Evolutionary conservation across 2,888 invertebrate genomes (phyloP).

Genomic region (Auanema sp.): DNA sequence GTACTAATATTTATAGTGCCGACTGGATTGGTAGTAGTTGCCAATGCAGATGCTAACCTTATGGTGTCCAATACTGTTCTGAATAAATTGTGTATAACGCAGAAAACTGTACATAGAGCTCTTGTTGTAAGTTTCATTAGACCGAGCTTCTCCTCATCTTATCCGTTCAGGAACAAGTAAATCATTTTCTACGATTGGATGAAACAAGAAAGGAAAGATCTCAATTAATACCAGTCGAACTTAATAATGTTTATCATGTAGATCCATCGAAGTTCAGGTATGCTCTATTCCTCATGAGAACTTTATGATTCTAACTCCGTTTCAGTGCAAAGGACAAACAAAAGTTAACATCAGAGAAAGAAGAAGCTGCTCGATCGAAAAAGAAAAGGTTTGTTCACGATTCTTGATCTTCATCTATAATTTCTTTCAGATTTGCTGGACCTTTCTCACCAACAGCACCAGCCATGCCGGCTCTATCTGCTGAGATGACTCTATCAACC

Average conservation of each 20-base stretch:
- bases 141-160: background rate
- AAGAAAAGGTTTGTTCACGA: background rate
- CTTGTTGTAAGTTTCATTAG: constrained; percentile 35
- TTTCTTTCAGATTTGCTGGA: no score
- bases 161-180: constrained; percentile 44
- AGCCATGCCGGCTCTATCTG: constrained; percentile 6
- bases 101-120: constrained; percentile 40
- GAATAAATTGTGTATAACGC: constrained; percentile 41
- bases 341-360: constrained; percentile 4
- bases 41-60: constrained; percentile 43
- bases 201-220: constrained; percentile 21
- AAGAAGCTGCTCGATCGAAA: background rate
- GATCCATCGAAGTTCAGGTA: constrained; percentile 13
- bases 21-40: constrained; percentile 48
- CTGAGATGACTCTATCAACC: constrained; percentile 8
- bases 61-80: constrained; percentile 37
- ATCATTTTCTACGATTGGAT: constrained; percentile 43
- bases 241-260: constrained; percentile 36
- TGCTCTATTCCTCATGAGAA: constrained; percentile 5
- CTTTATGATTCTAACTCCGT: background rate
- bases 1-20: constrained; percentile 27
- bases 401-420: background rate
- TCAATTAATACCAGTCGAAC: constrained; percentile 23
- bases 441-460: background rate
- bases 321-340: constrained; percentile 9